These are phyloP conservation scores for Phortica okadai DNA, from an alignment of 2,888 invertebrate species.

Conservation along the genomic window DNA sequence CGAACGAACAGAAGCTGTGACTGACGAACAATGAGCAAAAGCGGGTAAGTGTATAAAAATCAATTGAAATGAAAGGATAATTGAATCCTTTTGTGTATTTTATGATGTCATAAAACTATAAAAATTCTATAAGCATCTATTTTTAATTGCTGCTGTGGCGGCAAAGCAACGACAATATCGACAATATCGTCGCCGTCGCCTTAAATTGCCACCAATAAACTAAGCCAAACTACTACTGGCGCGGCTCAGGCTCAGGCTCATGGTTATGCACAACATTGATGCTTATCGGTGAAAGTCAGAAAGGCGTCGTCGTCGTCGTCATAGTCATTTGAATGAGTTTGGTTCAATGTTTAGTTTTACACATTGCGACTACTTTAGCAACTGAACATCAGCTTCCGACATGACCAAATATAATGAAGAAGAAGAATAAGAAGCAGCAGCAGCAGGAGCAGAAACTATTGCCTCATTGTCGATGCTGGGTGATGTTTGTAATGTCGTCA, in stretches of 20 bases:
- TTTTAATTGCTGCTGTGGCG: conserved; percentile 20
- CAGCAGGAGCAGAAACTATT: too few relatives aligned
- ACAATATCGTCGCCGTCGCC: background rate
- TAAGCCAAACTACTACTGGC: conserved; percentile 2
- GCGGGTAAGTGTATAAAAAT: background rate
- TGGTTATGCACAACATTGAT: background rate
- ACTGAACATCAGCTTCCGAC: too few relatives aligned
- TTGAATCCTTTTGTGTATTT: conserved; percentile 54
- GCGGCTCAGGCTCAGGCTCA: too few relatives aligned
- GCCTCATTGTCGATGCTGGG: background rate
- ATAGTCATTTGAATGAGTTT: background rate
- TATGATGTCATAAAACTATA: conserved; percentile 51
- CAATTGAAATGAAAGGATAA: conserved; percentile 48
- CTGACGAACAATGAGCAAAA: background rate
- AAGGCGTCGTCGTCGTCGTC: conserved; percentile 1
- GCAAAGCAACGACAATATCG: background rate
- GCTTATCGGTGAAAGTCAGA: conserved; percentile 24
- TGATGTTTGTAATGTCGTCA: conserved; percentile 16
- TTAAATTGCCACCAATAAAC: background rate
- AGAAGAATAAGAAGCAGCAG: too few relatives aligned
- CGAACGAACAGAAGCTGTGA: conserved; percentile 1
- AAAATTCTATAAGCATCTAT: conserved; percentile 37
- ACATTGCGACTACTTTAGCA: too few relatives aligned
- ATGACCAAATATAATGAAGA: too few relatives aligned
- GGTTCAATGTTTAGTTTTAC: too few relatives aligned